phyloP scores from a whole-genome alignment of 2,888 invertebrate genomes.

The Lasioglossum malachurum region DNA sequence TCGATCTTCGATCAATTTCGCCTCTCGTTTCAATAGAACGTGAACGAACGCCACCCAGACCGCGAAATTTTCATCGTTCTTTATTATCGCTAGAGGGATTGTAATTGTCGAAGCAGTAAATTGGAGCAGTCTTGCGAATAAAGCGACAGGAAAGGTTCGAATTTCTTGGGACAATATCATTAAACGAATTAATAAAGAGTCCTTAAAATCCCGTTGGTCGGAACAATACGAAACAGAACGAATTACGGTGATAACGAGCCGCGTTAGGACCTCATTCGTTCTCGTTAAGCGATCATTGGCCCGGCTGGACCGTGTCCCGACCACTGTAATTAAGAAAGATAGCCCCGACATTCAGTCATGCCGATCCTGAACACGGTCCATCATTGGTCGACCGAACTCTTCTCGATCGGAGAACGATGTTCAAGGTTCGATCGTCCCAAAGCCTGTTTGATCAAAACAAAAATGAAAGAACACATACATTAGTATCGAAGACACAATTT shows the following conservation, averaged over 20 bases:
- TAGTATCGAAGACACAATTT: too few species aligned
- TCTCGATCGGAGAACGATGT: background rate
- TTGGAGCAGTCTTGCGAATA: too few species aligned
- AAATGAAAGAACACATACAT: too few species aligned
- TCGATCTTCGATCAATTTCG: background rate
- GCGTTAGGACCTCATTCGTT: conserved; percentile 21
- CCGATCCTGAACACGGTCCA: background rate
- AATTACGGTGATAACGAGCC: conserved; percentile 31
- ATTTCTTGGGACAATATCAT: background rate
- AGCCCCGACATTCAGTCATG: background rate
- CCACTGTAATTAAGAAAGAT: conserved; percentile 27
- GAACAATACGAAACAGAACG: background rate
- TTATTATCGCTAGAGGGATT: too few species aligned
- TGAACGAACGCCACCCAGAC: too few species aligned
- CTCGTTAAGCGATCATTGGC: conserved; percentile 25
- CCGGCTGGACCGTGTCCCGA: background rate
- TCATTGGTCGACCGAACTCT: background rate
- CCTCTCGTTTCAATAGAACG: too few species aligned
- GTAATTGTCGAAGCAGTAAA: too few species aligned
- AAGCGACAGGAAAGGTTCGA: background rate
- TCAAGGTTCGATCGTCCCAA: too few species aligned
- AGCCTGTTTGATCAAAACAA: too few species aligned
- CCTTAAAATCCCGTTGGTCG: background rate
- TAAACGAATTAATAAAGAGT: conserved; percentile 1
- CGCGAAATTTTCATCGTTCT: too few species aligned